Evolutionary conservation across 2,888 invertebrate species (phyloP), one percentile per base, ranked within the genome.

Genomic region (Philereme vetulata): DNA sequence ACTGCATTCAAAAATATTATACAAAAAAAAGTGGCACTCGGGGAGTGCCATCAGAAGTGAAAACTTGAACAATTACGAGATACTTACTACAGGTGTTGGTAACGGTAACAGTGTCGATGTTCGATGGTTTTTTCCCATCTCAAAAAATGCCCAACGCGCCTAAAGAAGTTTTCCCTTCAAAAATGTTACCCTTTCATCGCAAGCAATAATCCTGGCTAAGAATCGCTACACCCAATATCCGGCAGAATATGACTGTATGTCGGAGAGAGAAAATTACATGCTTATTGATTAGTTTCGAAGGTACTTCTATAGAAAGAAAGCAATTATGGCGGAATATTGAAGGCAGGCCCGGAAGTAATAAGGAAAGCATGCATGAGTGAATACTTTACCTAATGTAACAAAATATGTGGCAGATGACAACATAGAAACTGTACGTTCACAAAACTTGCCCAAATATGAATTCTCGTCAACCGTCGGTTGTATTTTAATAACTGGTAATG

Each of bases 251-350:
- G n/a, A n/a, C n/a, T n/a, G 42, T 47, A 51, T 40, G 21, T 45
- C 49, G 43, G 34, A 50, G 11, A 50, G 49, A 50, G 40, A 50
- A 60, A 53, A 60, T 54, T 34, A 54, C 50, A 46, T 34, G 21
- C 38, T 44, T 60, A 60, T 60, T 60, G 54, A 60, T 54, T 54
- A 51, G 51, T 51, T 46, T 50, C 46, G 38, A 33, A 33, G 54
- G 38, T 42, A 51, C 50, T 51, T 51, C 40, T 47, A 43, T 21
- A 48, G 47, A 43, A 57, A 51, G 42, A 47, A 56, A 57, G 47
- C 51, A 57, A 57, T 51, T 57, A 57, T 43, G 47, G 47, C 47
- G 43, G 57, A 6, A 38, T 44, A 58, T 53, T 47, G 38, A 43
- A 60, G n/a, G 43, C 33, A 4, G 8, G 7, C 44, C 43, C 32